Evolutionary conservation across 37 sponge, comb jelly and placozoan species (phyloP), one percentile per base, ranked within the genome.

Genomic region (Eunapius fragilis): DNA sequence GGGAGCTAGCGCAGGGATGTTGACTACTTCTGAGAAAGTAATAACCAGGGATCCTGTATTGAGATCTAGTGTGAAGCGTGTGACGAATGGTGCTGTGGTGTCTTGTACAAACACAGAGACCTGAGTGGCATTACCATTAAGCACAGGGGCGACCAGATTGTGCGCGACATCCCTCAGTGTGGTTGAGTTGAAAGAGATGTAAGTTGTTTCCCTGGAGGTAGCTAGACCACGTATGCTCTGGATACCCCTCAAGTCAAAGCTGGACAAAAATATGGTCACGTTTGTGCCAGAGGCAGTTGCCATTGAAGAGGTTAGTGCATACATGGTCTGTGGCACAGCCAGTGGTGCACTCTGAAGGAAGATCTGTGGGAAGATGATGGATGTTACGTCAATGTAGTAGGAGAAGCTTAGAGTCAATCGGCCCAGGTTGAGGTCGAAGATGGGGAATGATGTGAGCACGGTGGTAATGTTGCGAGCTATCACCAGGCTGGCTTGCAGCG

Each of bases 1-100:
- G 33, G 89, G 36, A 50, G 82, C 79, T 2, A 97, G 31, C 14
- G 37, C 70, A 11, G 80, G 76, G 19, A 84, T 72, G 81, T 97
- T 84, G 24, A 97, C 89, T 37, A 94, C 69, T 58, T 97, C 93
- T 68, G 37, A 81, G 73, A 97, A 97, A 0, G 84, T 79, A 1
- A 94, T 68, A 17, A 79, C 24, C 19, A 93, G 77, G 32, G 86
- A 76, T 25, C 95, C 95, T 50, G 92, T 80, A 70, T 97, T 89
- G 37, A 87, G 82, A 75, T 97, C 97, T 22, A 97, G 84, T 6
- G 67, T 81, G 85, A 92, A 97, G 31, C 37, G 47, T 0, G 58
- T 70, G 41, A 97, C 71, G 68, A 41, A 27, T 17, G 95, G 95
- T 33, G 87, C 68, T 0, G 87, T 80, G n/a, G 76, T 85, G 58